Conservation (phyloP, 2,797 vertebrate genomes). For the Hydrocynus forskahlii region DNA sequence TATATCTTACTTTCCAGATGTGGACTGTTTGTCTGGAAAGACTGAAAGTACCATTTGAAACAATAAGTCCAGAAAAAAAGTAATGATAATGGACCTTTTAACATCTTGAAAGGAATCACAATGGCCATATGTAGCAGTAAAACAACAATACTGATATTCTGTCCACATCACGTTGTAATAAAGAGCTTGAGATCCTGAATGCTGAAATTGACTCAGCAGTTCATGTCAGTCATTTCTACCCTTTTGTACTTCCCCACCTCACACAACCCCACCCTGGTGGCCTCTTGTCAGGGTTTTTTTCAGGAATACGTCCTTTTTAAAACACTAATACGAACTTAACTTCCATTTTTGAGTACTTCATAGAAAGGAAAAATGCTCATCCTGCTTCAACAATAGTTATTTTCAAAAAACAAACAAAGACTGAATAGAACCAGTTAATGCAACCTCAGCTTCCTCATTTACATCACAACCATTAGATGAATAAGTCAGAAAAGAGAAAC, state of each 20-base stretch:
- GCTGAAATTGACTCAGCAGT: not conserved
- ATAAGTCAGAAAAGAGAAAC: not conserved
- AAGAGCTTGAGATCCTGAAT: not conserved
- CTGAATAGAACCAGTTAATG: not conserved
- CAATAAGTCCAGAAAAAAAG: no score
- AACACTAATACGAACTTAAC: not conserved
- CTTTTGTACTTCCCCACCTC: constrained; percentile 9
- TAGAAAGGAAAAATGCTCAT: not conserved
- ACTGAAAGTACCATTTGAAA: no score
- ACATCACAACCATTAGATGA: not conserved
- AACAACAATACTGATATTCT: no score
- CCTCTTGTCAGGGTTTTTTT: not conserved
- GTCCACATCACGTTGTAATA: no score
- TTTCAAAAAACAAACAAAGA: not conserved
- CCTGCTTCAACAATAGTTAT: not conserved
- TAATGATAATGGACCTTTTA: no score
- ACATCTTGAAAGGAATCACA: no score
- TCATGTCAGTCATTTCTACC: not conserved
- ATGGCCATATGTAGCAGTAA: no score
- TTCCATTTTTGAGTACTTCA: not conserved
- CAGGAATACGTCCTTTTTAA: no score
- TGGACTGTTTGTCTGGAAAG: no score
- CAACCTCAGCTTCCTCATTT: not conserved
- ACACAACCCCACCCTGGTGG: constrained; percentile 16
- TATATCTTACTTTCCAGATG: no score